phyloP scores from a whole-genome alignment of 2,888 invertebrate genomes.

The Teleogryllus oceanicus region DNA sequence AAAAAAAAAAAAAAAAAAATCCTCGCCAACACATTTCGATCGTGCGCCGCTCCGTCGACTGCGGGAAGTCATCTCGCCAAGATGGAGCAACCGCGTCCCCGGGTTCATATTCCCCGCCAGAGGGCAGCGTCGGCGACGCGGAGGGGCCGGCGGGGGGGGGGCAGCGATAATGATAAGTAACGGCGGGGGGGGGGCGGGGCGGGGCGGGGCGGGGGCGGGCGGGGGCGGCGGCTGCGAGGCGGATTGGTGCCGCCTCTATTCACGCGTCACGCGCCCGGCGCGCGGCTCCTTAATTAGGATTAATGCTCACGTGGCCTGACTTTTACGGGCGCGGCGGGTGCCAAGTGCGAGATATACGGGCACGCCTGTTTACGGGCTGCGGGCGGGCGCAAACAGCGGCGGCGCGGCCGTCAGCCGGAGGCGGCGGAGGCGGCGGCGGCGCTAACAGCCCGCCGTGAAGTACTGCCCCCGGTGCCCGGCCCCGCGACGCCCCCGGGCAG shows the following conservation, averaged over 20 bases:
- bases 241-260: conserved; percentile 18
- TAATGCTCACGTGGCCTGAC: conserved; percentile 48
- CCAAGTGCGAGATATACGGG: conserved; percentile 42
- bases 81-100: too few relatives aligned
- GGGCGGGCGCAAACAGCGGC: neutral
- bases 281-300: conserved; percentile 48
- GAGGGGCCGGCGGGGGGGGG: neutral
- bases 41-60: too few relatives aligned
- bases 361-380: conserved; percentile 40
- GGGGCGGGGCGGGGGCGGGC: neutral
- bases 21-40: too few relatives aligned
- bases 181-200: neutral
- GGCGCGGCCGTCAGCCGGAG: neutral
- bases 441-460: conserved; percentile 18
- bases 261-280: conserved; percentile 37
- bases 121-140: too few relatives aligned
- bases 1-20: too few relatives aligned
- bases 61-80: too few relatives aligned
- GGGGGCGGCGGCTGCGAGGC: neutral
- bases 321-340: conserved; percentile 48
- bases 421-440: conserved; percentile 1
- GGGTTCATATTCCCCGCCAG: too few relatives aligned
- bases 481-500: neutral
- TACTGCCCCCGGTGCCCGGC: neutral
- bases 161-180: neutral